A percentile compares a stretch with the other conserved stretches of the same genome.
Evolutionary conservation across 2,888 invertebrate species (phyloP).

Genomic region (Cetonia aurata): DNA sequence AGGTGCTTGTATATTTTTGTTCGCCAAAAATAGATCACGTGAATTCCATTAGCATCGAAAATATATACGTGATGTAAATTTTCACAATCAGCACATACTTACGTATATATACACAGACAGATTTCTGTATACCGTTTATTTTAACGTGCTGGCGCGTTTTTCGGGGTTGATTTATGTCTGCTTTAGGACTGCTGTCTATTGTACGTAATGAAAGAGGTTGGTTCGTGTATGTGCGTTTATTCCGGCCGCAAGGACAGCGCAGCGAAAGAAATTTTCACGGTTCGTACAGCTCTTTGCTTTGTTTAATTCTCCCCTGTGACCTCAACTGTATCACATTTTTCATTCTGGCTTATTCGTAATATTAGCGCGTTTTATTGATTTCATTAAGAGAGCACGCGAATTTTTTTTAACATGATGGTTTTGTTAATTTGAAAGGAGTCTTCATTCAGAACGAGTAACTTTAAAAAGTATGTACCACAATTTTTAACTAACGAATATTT

Average conservation of each 20-base stretch:
- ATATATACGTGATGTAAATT: not conserved
- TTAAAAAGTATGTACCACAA: too few species aligned
- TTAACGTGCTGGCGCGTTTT: not conserved
- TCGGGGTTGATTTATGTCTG: not conserved
- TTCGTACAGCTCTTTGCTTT: slow-evolving; percentile 4
- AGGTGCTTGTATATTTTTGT: slow-evolving; percentile 1
- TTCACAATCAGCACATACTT: not conserved
- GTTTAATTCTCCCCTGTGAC: slow-evolving; percentile 8
- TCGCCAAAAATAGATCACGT: slow-evolving; percentile 14
- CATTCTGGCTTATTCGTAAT: not conserved
- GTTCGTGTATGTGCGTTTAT: not conserved
- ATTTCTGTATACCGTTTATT: not conserved
- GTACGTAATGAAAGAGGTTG: slow-evolving; percentile 4
- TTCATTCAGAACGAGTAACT: too few species aligned
- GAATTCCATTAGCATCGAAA: slow-evolving; percentile 10
- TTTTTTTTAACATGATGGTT: not conserved
- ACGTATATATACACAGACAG: not conserved
- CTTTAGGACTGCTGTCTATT: slow-evolving; percentile 16
- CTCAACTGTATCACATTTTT: not conserved
- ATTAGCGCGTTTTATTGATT: not conserved
- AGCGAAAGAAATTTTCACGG: slow-evolving; percentile 1
- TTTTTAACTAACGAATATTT: too few species aligned
- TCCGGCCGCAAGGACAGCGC: not conserved
- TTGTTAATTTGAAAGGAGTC: not conserved
- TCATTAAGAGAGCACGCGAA: not conserved